A percentile compares a stretch with the other conserved stretches of the same genome.
These are phyloP conservation scores for Corapipo altera DNA, from an alignment of 2,113 vertebrate species.

Conservation along the genomic window DNA sequence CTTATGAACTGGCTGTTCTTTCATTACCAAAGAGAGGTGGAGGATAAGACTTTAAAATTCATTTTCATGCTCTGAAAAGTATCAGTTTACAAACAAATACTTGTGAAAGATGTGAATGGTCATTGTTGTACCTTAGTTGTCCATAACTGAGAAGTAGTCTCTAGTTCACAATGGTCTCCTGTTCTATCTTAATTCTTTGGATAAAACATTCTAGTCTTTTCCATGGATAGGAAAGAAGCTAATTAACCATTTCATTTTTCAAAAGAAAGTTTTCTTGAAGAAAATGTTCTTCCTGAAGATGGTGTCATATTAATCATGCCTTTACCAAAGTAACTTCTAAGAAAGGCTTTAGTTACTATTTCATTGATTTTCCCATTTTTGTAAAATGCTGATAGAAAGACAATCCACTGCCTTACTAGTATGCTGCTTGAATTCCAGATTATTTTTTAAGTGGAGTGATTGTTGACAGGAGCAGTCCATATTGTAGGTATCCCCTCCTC, in stretches of 20 bases:
- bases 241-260: background rate
- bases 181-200: background rate
- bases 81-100: background rate
- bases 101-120: background rate
- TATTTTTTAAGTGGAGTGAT: background rate
- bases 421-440: background rate
- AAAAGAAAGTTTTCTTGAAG: background rate
- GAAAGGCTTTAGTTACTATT: background rate
- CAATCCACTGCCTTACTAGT: background rate
- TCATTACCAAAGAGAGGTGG: background rate
- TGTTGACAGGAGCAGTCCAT: background rate
- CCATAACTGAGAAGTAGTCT: background rate
- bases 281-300: background rate
- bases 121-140: background rate
- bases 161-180: background rate
- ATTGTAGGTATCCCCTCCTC: fast-evolving
- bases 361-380: background rate
- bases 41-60: background rate
- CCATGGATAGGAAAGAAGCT: background rate
- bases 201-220: background rate
- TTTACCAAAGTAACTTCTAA: background rate
- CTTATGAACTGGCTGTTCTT: background rate
- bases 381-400: background rate
- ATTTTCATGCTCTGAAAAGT: background rate
- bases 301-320: background rate